A percentile compares a stretch with the other conserved stretches of the same genome.
phyloP scores from a whole-genome alignment of 2,113 vertebrate species.

The Macaca nemestrina region DNA sequence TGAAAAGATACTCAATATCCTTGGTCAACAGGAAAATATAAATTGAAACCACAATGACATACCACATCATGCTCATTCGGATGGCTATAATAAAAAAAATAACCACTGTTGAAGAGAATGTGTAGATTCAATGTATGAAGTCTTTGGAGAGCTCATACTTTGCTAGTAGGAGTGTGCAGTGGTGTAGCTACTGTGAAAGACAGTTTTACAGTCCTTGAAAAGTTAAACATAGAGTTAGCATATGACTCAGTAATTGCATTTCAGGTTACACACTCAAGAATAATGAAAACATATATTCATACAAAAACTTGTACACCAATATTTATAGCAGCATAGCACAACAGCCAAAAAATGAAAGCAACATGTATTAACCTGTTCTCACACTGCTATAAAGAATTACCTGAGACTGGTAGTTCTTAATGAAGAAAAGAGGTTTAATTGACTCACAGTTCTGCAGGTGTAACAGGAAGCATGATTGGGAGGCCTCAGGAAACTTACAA shows the following conservation, averaged over 20 bases:
- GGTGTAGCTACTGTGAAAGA: fast-evolving
- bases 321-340: neutral
- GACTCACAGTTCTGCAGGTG: no score
- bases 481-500: no score
- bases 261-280: neutral
- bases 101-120: fast-evolving
- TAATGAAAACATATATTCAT: neutral
- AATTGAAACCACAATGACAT: fast-evolving
- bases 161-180: fast-evolving
- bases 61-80: no score
- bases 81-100: no score
- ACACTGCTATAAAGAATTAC: no score
- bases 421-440: no score
- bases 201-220: neutral
- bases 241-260: neutral
- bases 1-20: neutral
- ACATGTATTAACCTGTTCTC: no score
- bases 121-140: no score
- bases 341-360: neutral
- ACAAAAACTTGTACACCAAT: neutral
- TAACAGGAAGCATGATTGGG: no score
- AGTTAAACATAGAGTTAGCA: neutral
- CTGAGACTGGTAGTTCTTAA: no score
- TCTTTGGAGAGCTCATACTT: fast-evolving
- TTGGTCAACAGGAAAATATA: neutral